Percentiles rank a stretch among this genome's conserved stretches.
Evolutionary conservation across 2,797 vertebrate genomes (phyloP).

Genomic region (Mormyrops boulengeri): DNA sequence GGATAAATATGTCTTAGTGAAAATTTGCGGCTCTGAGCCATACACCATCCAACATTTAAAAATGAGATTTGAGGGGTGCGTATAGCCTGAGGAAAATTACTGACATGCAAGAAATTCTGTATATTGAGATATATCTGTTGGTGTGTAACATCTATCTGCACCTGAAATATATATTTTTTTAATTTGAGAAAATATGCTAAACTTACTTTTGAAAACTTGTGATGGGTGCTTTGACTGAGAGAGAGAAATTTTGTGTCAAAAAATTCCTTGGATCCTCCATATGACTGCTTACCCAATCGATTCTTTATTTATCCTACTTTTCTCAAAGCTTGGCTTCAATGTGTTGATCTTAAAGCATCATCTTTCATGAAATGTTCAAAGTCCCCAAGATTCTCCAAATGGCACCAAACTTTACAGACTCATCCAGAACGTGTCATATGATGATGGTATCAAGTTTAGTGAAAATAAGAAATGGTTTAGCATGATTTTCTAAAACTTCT

Average conservation of each 20-base stretch:
- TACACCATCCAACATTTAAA: not conserved
- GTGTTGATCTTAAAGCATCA: not conserved
- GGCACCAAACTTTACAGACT: not conserved
- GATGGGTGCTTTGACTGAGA: not conserved
- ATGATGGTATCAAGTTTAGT: not conserved
- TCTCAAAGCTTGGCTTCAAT: not conserved
- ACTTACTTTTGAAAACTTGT: not conserved
- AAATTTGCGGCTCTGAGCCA: not conserved
- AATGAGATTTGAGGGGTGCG: not conserved
- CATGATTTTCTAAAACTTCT: not conserved
- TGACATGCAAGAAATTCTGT: not conserved
- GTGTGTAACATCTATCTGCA: not conserved
- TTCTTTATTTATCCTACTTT: not conserved
- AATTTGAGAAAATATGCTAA: not conserved
- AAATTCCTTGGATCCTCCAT: not conserved
- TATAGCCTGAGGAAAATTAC: not conserved
- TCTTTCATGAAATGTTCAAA: not conserved
- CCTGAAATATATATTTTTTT: not conserved
- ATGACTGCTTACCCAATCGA: not conserved
- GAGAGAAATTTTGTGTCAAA: not conserved
- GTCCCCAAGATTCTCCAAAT: not conserved
- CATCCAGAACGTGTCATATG: not conserved
- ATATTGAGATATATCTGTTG: not conserved
- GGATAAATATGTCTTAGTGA: not conserved
- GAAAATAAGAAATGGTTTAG: not conserved